Base-by-base conservation (phyloP, 35 echinoderm and acorn worm species). In the Diadema setosum region DNA sequence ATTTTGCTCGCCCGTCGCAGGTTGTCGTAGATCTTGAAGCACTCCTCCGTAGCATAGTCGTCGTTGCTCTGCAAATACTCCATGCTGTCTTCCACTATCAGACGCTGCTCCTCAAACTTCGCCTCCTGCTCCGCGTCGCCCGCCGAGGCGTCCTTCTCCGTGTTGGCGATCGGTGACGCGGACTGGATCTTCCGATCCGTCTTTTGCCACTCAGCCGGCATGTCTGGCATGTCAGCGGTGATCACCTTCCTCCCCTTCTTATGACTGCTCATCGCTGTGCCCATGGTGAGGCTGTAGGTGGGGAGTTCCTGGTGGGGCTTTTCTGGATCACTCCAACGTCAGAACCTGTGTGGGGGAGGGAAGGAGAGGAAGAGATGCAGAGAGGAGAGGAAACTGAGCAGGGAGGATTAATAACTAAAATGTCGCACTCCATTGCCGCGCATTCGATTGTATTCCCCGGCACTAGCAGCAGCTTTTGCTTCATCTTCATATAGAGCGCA, bases 1-100 rank as follows among this genome's bases (percentile, higher is more conserved):
- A 67, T 16, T 5, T 26, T 56, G 7, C 76, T 67, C 9, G 81
- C 45, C 64, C 50, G 65, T 2, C 59, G 52, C 15, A 84, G 88
- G 40, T 46, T 84, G 35, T 81, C 80, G 35, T 73, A 87, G 39
- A 73, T 75, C 61, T 87, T 43, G 21, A 49, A 70, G 44, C 85
- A 75, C 30, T 87, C 85, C 64, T 87, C 85, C 12, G 85, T 46
- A 33, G 85, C 85, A 25, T 46, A 87, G 85, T 87, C 85, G 25
- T 87, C 63, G 21, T 25, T 49, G 24, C 45, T 87, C 42, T 73
- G 64, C 44, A 87, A 52, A 36, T 48, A 87, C n/a, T 65, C 23
- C 85, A 87, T 34, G 23, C 8, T 35, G 7, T 87, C 65, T 0
- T 42, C 31, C 16, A 70, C 48, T 16, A 34, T 70, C 6, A 26